Percentiles rank a stretch among this genome's conserved stretches.
These are phyloP conservation scores for Camponotus pennsylvanicus DNA, from an alignment of 1,140 invertebrate species.

Conservation along the genomic window DNA sequence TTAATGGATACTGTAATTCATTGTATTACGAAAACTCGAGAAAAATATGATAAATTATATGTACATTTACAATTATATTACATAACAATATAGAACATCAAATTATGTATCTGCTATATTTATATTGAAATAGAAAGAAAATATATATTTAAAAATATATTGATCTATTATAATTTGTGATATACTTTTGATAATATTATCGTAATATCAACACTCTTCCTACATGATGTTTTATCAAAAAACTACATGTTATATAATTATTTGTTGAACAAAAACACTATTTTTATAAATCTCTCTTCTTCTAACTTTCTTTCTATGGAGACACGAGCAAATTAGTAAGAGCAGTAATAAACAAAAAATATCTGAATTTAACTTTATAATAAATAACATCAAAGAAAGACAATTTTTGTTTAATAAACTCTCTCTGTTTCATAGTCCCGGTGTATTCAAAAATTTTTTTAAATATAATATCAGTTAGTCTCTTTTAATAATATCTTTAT, in stretches of 20 bases:
- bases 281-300: background rate
- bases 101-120: background rate
- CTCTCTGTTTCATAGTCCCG: background rate
- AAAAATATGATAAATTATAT: no score
- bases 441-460: background rate
- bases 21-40: no score
- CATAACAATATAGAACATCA: no score
- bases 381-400: background rate
- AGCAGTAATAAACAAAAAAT: conserved; percentile 25
- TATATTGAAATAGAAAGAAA: background rate
- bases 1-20: background rate
- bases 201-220: background rate
- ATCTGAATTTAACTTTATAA: conserved; percentile 14
- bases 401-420: background rate
- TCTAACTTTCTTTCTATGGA: background rate
- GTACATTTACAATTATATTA: no score
- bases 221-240: background rate
- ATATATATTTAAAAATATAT: background rate
- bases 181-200: background rate
- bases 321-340: conserved; percentile 6
- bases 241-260: background rate
- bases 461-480: background rate
- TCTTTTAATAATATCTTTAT: background rate
- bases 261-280: conserved; percentile 6
- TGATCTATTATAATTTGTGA: background rate